Base-by-base conservation (phyloP, 2,888 invertebrate species). In the Epistrophella euchroma region DNA sequence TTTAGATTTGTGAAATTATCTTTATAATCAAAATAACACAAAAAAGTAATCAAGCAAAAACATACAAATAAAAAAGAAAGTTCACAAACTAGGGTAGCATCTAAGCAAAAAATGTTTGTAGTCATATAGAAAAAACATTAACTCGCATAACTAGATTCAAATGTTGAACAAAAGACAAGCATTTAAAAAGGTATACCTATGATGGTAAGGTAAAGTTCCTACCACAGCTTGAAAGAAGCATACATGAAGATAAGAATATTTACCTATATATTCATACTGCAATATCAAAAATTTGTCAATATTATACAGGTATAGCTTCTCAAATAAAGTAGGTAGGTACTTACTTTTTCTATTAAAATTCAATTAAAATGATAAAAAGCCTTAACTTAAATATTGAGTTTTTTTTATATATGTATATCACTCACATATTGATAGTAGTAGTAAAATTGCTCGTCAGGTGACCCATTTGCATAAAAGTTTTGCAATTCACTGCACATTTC, bases 401-500 rank as follows among this genome's bases (percentile, higher is more conserved):
- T 37, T 40, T 17, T 50, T 28, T 50, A n/a, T n/a, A n/a, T n/a
- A n/a, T 28, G 45, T 22, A 85, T 72, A 62, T 71, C 74, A 88
- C 88, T 88, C 83, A 88, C 88, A 86, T 88, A 86, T 86, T 86
- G 86, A 79, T 88, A 88, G 64, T 88, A 88, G 85, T 88, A 88
- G 68, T 88, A 88, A 76, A 78, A 84, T 76, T 88, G 88, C 78
- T 88, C 88, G 78, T 88, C 88, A 75, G 88, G 74, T 88, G 87
- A 83, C 79, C 88, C 88, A 88, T 88, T 88, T 86, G 87, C 82
- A 80, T 86, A 88, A 88, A 76, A 86, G 79, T 88, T 88, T 84
- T 88, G 88, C 78, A 88, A 86, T 88, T 88, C 88, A 88, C 88
- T 88, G 82, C 88, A 88, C 88, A 88, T 88, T 84, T 80, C 88